Conservation (phyloP, 1,140 invertebrate species). For the Caenorhabditis tropicalis region DNA sequence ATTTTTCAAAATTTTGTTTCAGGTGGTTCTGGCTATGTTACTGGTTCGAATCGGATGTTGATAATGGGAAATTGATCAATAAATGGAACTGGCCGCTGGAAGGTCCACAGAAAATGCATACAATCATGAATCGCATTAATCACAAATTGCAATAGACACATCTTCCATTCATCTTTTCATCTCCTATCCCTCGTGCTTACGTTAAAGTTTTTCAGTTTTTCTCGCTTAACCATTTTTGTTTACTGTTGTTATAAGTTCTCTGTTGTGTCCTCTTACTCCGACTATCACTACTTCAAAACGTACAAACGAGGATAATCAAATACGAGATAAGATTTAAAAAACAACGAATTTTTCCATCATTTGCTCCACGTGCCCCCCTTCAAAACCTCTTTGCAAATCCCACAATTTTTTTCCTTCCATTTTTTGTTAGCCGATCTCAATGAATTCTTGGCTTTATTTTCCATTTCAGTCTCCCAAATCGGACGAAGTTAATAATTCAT, state of each 20-base stretch:
- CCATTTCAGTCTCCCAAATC: neutral
- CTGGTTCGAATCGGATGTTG: conserved; percentile 68
- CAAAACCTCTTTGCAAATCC: too few species aligned
- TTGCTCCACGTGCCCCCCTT: too few species aligned
- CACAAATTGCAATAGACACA: conserved; percentile 42
- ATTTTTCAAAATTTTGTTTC: conserved; percentile 48
- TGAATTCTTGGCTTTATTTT: conserved; percentile 16
- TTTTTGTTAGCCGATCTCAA: neutral
- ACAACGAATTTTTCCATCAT: neutral
- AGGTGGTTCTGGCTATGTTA: conserved; percentile 72
- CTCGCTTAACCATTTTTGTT: neutral
- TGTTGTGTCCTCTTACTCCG: neutral
- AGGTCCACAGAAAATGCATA: conserved; percentile 61
- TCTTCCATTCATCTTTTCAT: too few species aligned
- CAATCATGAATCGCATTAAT: conserved; percentile 47
- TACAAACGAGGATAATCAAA: neutral
- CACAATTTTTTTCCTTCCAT: neutral
- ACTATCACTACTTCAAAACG: neutral
- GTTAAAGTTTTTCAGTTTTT: neutral
- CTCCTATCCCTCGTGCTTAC: too few species aligned
- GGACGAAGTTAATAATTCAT: neutral
- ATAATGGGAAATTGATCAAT: conserved; percentile 64
- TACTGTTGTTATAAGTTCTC: neutral
- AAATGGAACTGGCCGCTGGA: conserved; percentile 70
- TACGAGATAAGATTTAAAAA: neutral